Base-by-base conservation (phyloP, 2,797 vertebrate species). In the Notolepis coatsorum region DNA sequence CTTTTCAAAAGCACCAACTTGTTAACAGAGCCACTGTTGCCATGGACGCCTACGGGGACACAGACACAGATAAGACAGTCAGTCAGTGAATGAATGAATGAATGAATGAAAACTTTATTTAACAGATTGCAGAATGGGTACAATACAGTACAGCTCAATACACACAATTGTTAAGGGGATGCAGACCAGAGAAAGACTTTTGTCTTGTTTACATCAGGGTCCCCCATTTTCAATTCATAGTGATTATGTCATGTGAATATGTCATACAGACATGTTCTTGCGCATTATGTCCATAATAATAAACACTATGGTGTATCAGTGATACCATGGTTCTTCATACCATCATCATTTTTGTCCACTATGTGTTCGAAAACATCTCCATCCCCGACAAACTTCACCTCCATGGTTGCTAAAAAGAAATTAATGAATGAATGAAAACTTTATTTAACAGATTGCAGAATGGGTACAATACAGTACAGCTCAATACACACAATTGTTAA, bases 291-390 rank as follows among this genome's bases (percentile, higher is more conserved):
- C 35, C 0, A 0, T 6, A 13, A 31, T 7, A 13, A 31, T 7
- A 5, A 20, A 2, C 1, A 5, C 7, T 24, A 12, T 21, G 6
- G 3, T 30, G 7, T 2, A 58, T 25, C n/a, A 13, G 15, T 5
- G 3, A 9, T 20, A 4, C 1, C 18, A 30, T 2, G 9, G 47
- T 2, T 2, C 47, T 61, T 4, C 61, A 3, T 76, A 90, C 79
- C 68, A 95, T 94, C 96, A 84, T 93, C 68, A 73, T 91, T 89
- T 77, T 91, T 94, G 73, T 98, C 96, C 42, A 93, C 87, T 75
- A 99, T 97, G 83, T 98, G 96, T 61, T 92, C 93, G 86, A 96
- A 59, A 38, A 96, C 97, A 58, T 97, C 95, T 63, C 91, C 92
- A 74, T 99, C 97, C 0, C 94, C 87, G 45, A 98, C 84, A 78